Percentiles rank a stretch among this genome's conserved stretches.
Evolutionary conservation across 2,888 invertebrate species (phyloP).

Genomic region (Lacanobia oleracea): DNA sequence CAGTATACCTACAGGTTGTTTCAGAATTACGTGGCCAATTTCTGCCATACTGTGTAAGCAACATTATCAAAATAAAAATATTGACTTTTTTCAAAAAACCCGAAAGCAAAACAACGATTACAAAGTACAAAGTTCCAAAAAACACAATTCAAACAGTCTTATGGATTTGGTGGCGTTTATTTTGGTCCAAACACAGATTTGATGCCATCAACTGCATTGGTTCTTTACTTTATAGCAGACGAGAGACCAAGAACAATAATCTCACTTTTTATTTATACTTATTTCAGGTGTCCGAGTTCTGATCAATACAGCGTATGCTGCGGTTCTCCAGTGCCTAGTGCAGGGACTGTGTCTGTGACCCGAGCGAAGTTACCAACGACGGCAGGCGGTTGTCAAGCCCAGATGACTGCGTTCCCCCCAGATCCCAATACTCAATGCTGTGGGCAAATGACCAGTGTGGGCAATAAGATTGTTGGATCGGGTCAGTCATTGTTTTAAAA

Average conservation of each 20-base stretch:
- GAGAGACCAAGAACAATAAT: neutral
- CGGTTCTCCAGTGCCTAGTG: constrained; percentile 50
- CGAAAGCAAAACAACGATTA: no score
- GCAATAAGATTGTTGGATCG: constrained; percentile 72
- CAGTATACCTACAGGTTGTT: no score
- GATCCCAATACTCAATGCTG: constrained; percentile 74
- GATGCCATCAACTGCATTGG: no score
- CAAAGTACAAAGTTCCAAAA: no score
- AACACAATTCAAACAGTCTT: no score
- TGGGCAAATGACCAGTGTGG: constrained; percentile 68
- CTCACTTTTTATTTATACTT: neutral
- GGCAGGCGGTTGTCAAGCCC: neutral
- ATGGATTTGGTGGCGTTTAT: no score
- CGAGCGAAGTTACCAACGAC: neutral
- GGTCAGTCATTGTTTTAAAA: constrained; percentile 14
- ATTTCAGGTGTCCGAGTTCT: constrained; percentile 72
- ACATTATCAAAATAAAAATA: no score
- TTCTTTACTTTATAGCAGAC: no score
- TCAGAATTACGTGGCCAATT: no score
- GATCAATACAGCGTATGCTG: constrained; percentile 79
- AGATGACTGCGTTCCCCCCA: constrained; percentile 70
- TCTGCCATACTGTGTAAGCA: no score
- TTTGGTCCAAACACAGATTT: no score
- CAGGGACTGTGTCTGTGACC: neutral
- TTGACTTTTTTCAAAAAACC: no score